These are phyloP conservation scores for Phragmatobia fuliginosa DNA, from an alignment of 2,888 invertebrate genomes.

Conservation along the genomic window DNA sequence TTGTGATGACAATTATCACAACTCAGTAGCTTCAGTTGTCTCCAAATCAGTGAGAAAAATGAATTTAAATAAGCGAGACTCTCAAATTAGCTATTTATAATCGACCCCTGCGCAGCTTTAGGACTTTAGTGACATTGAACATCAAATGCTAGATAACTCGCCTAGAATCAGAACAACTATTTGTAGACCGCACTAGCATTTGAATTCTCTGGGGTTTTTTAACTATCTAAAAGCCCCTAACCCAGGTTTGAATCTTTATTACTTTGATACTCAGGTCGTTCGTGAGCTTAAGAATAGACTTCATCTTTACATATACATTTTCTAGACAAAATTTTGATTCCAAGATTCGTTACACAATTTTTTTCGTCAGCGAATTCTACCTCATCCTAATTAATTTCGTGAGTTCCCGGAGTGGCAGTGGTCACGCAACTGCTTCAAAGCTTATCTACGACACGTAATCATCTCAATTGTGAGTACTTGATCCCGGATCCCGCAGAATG, in stretches of 20 bases:
- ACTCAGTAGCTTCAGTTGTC: no score
- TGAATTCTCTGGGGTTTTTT: no score
- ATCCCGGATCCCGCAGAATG: background rate
- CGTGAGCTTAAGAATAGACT: background rate
- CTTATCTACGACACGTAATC: background rate
- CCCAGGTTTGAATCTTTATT: background rate
- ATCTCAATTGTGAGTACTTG: conserved; percentile 2
- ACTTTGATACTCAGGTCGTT: background rate
- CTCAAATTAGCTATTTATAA: no score
- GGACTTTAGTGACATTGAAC: no score
- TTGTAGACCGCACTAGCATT: background rate
- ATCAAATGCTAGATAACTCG: no score
- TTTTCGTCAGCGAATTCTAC: background rate
- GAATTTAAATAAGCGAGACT: background rate
- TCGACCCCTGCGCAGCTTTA: no score
- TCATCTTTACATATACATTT: background rate
- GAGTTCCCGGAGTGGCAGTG: background rate
- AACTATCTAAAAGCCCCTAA: no score
- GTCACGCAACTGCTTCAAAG: background rate
- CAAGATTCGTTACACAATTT: background rate
- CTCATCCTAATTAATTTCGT: background rate
- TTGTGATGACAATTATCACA: no score
- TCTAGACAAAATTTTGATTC: background rate
- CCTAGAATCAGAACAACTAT: background rate
- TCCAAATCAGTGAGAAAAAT: background rate